A percentile compares a stretch with the other conserved stretches of the same genome.
Evolutionary conservation across 2,888 invertebrate species (phyloP).

Genomic region (Idaea aversata): DNA sequence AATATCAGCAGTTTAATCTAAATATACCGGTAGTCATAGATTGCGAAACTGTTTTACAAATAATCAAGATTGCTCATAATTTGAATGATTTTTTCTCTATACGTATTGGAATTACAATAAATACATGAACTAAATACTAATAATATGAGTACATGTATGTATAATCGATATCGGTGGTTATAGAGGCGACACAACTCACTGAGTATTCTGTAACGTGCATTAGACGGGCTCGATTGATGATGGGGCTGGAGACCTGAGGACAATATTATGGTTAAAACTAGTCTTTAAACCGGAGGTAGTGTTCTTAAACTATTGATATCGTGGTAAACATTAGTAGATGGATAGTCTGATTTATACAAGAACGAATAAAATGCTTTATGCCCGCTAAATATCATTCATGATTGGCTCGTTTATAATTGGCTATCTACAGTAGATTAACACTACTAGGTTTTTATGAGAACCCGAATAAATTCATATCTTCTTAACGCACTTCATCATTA

Average conservation of each 20-base stretch:
- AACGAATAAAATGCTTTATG: no score
- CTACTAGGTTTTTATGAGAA: no score
- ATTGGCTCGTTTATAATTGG: no score
- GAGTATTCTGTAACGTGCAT: conserved; percentile 55
- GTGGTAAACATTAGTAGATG: no score
- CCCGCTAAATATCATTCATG: no score
- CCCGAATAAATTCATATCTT: no score
- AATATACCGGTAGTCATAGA: not conserved
- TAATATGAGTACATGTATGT: not conserved
- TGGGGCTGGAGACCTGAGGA: conserved; percentile 44
- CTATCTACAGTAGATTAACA: no score
- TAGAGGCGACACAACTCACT: conserved; percentile 57
- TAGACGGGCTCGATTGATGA: conserved; percentile 46
- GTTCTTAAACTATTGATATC: no score
- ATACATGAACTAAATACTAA: not conserved
- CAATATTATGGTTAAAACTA: not conserved
- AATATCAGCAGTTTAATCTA: not conserved
- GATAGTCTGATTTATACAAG: no score
- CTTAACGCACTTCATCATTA: no score
- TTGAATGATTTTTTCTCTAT: not conserved
- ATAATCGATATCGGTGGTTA: conserved; percentile 20
- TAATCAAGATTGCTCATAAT: not conserved
- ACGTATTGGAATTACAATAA: not conserved
- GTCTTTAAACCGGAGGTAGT: no score
- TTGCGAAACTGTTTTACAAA: not conserved